These are phyloP conservation scores for Apocrypta bakeri DNA, from an alignment of 1,140 invertebrate species.

Conservation along the genomic window DNA sequence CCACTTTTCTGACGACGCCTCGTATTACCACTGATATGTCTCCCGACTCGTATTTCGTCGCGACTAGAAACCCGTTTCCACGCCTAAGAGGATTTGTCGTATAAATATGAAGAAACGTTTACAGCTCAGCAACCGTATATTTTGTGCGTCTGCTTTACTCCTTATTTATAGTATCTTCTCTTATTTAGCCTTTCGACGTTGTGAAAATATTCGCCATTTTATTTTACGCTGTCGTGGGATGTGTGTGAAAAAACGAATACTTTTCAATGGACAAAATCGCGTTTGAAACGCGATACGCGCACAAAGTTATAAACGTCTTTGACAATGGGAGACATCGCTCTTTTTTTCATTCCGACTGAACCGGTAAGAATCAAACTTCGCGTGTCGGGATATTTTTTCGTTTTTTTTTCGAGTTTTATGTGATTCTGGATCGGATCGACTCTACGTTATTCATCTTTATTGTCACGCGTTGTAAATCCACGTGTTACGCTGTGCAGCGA, in stretches of 20 bases:
- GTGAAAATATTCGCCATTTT: too few species aligned
- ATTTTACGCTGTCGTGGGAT: neutral
- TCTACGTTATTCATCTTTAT: too few species aligned
- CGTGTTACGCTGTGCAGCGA: too few species aligned
- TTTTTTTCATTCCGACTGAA: too few species aligned
- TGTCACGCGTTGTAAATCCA: too few species aligned
- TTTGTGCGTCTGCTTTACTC: neutral
- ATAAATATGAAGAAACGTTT: slow-evolving; percentile 44
- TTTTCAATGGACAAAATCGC: neutral
- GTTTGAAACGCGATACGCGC: neutral
- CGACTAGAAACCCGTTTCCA: neutral
- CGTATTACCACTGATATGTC: neutral
- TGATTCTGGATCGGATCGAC: too few species aligned
- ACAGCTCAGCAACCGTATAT: neutral
- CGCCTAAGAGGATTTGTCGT: slow-evolving; percentile 30
- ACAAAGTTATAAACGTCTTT: neutral
- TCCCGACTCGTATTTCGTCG: slow-evolving; percentile 4
- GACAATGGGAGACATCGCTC: too few species aligned
- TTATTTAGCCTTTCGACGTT: too few species aligned
- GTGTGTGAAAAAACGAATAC: neutral
- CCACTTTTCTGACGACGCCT: slow-evolving; percentile 26
- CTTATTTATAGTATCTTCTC: neutral
- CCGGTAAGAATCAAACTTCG: too few species aligned
- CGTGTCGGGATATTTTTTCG: too few species aligned
- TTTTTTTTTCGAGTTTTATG: too few species aligned